These are phyloP conservation scores for Branchellion lobata DNA, from an alignment of 2,888 invertebrate species.

Conservation along the genomic window DNA sequence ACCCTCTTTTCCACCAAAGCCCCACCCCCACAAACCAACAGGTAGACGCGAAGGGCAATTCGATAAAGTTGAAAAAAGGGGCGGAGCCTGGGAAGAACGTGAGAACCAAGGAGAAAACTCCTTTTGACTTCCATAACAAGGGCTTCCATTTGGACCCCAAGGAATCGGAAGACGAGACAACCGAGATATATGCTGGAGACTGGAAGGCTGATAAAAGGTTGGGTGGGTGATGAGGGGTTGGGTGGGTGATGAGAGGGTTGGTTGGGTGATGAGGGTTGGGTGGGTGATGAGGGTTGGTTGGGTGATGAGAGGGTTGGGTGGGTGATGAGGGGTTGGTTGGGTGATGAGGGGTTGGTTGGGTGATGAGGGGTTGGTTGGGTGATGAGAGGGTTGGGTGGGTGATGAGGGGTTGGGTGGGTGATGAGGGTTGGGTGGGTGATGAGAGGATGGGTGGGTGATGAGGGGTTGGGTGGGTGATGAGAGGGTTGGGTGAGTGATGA, in stretches of 20 bases:
- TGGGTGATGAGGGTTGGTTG: not conserved
- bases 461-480: too few species aligned
- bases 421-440: too few species aligned
- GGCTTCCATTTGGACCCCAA: not conserved
- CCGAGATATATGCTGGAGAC: conserved; percentile 97
- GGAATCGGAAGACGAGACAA: conserved; percentile 86
- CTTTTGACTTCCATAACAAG: conserved; percentile 16
- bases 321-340: not conserved
- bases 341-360: not conserved
- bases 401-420: too few species aligned
- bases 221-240: conserved; percentile 59
- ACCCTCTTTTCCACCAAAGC: not conserved
- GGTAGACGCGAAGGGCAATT: conserved; percentile 2
- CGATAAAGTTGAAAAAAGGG: conserved; percentile 13
- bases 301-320: not conserved
- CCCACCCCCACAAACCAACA: too few species aligned
- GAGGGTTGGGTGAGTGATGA: too few species aligned
- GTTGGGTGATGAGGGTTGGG: not conserved
- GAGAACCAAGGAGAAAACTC: not conserved
- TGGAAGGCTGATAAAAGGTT: conserved; percentile 99
- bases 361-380: not conserved
- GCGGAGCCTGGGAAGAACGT: not conserved
- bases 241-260: not conserved
- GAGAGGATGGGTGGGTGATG: too few species aligned
- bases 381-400: too few species aligned